Conservation (phyloP, 2,888 invertebrate species). For the Agonopterix arenella region DNA sequence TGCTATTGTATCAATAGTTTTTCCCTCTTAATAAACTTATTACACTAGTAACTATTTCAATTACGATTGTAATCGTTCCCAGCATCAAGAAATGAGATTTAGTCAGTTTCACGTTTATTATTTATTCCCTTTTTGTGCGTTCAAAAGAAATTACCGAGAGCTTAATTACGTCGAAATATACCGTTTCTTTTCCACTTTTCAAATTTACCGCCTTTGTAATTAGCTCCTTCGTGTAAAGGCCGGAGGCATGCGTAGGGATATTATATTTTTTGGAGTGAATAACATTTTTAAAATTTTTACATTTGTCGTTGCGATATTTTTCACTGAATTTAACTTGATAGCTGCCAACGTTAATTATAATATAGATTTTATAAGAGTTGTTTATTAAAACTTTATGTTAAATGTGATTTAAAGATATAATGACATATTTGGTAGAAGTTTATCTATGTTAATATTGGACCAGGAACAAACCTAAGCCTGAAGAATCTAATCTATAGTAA, state of each 20-base stretch:
- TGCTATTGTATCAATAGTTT: no score
- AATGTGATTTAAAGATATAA: no score
- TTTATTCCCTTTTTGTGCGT: constrained; percentile 12
- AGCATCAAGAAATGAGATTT: constrained; percentile 5
- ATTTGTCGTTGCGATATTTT: constrained; percentile 28
- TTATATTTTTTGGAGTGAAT: constrained; percentile 25
- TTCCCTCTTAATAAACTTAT: background rate
- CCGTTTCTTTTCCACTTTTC: constrained; percentile 31
- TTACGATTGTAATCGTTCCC: constrained; percentile 5
- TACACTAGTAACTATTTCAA: constrained; percentile 3
- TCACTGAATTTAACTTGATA: constrained; percentile 3
- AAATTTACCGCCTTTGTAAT: constrained; percentile 32
- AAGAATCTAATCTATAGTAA: no score
- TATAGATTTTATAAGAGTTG: no score
- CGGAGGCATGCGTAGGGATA: constrained; percentile 19
- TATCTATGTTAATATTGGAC: no score
- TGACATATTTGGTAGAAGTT: no score
- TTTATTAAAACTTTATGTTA: no score
- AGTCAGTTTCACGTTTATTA: constrained; percentile 11
- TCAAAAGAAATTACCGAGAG: constrained; percentile 24
- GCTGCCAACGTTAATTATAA: background rate
- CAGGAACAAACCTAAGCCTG: no score
- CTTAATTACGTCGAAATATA: constrained; percentile 41
- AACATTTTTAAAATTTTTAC: constrained; percentile 19
- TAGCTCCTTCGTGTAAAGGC: constrained; percentile 20